Conservation (phyloP, 2,888 invertebrate genomes). For the Acrocyrtus sp. region DNA sequence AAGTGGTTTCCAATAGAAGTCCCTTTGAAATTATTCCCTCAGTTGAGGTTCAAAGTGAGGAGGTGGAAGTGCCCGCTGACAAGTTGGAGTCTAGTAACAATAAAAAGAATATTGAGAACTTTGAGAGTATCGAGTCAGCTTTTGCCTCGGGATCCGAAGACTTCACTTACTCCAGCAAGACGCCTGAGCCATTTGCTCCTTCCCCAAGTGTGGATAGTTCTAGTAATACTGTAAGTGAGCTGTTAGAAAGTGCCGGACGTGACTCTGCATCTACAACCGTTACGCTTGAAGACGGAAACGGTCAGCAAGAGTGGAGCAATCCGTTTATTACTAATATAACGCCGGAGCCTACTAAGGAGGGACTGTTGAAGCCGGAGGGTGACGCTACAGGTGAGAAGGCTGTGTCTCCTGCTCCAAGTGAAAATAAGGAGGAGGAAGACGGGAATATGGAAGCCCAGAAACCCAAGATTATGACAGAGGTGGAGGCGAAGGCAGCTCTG, state of each 20-base stretch:
- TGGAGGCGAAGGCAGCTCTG: slow-evolving; percentile 92
- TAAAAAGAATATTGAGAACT: slow-evolving; percentile 44
- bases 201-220: slow-evolving; percentile 14
- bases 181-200: slow-evolving; percentile 43
- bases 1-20: too few relatives aligned
- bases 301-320: slow-evolving; percentile 35
- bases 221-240: slow-evolving; percentile 16
- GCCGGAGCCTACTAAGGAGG: slow-evolving; percentile 25
- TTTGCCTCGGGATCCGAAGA: slow-evolving; percentile 54
- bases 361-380: not conserved
- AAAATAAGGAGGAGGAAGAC: slow-evolving; percentile 16
- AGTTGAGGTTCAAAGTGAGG: not conserved
- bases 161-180: slow-evolving; percentile 49
- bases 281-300: slow-evolving; percentile 14
- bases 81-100: not conserved
- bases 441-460: slow-evolving; percentile 11
- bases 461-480: slow-evolving; percentile 81
- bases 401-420: not conserved
- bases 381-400: not conserved
- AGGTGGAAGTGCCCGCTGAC: not conserved
- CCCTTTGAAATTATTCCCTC: slow-evolving; percentile 27
- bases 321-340: slow-evolving; percentile 32
- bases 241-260: slow-evolving; percentile 24
- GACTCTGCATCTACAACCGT: slow-evolving; percentile 13
- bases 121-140: slow-evolving; percentile 57